Evolutionary conservation across 53 echinoderm and acorn worm species (phyloP).

Genomic region (Glandiceps talaboti): DNA sequence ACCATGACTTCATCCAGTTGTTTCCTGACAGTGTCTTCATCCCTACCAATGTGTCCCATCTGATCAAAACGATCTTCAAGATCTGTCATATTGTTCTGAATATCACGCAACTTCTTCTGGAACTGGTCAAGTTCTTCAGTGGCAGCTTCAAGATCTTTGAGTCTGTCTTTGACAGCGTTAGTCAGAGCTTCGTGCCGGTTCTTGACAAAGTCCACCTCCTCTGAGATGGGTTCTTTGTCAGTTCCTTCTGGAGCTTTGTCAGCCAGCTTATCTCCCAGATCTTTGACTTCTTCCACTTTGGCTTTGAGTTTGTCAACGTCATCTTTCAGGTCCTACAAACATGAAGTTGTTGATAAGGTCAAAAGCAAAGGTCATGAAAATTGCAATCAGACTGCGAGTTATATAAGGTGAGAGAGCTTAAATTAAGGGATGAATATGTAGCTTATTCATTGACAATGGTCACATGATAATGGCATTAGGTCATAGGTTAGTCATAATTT

Average conservation of each 20-base stretch:
- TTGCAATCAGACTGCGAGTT: too few relatives aligned
- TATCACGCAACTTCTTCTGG: conserved; percentile 66
- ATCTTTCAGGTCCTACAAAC: conserved; percentile 51
- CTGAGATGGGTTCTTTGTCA: not conserved
- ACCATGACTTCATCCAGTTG: conserved; percentile 74
- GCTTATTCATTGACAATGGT: too few relatives aligned
- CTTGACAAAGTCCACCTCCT: conserved; percentile 13
- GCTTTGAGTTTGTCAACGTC: conserved; percentile 49
- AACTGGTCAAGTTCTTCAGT: conserved; percentile 52
- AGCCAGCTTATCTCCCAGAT: conserved; percentile 10
- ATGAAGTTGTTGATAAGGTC: too few relatives aligned
- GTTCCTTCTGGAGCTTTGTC: not conserved
- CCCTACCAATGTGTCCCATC: conserved; percentile 66
- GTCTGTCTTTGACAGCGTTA: conserved; percentile 54
- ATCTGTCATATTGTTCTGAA: conserved; percentile 41
- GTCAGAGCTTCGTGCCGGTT: conserved; percentile 74
- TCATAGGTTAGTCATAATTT: too few relatives aligned
- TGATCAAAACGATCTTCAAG: conserved; percentile 63
- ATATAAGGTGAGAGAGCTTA: too few relatives aligned
- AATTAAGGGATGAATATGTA: too few relatives aligned
- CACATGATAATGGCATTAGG: too few relatives aligned
- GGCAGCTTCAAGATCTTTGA: conserved; percentile 72
- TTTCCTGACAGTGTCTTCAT: conserved; percentile 40
- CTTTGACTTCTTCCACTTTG: conserved; percentile 58
- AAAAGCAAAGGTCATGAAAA: too few relatives aligned